phyloP scores from a whole-genome alignment of 1,140 invertebrate species.

The Tenebrio molitor region DNA sequence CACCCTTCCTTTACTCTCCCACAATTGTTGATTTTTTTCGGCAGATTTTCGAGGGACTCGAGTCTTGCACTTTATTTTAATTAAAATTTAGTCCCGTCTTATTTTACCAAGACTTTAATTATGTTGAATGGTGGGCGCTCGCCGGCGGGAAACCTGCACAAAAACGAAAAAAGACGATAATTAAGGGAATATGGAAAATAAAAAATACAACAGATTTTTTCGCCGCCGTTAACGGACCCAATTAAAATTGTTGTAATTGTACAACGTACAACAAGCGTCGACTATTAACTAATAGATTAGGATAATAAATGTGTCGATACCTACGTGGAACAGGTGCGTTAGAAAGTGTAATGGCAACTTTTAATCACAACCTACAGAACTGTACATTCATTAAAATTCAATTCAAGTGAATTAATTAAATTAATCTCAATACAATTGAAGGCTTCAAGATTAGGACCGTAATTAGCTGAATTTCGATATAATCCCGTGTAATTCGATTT shows the following conservation, averaged over 20 bases:
- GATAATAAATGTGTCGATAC: constrained; percentile 11
- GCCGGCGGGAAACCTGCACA: constrained; percentile 36
- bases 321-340: constrained; percentile 31
- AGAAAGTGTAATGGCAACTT: constrained; percentile 27
- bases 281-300: constrained; percentile 17
- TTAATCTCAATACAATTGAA: constrained; percentile 12
- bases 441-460: background rate
- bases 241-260: constrained; percentile 35
- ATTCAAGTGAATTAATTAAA: constrained; percentile 1
- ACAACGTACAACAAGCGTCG: constrained; percentile 23
- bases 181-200: constrained; percentile 12
- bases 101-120: constrained; percentile 47
- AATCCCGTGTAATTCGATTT: background rate
- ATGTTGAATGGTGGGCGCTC: constrained; percentile 44
- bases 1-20: constrained; percentile 28
- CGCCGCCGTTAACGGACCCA: no score
- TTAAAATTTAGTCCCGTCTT: constrained; percentile 49
- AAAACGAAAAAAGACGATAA: constrained; percentile 37
- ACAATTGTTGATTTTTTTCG: constrained; percentile 32
- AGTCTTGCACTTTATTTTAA: constrained; percentile 48
- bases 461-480: background rate
- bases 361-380: background rate
- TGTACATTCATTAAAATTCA: constrained; percentile 25
- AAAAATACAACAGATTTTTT: background rate
- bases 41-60: constrained; percentile 22